Base-by-base conservation (phyloP, 2,888 invertebrate species). In the Blera fallax region DNA sequence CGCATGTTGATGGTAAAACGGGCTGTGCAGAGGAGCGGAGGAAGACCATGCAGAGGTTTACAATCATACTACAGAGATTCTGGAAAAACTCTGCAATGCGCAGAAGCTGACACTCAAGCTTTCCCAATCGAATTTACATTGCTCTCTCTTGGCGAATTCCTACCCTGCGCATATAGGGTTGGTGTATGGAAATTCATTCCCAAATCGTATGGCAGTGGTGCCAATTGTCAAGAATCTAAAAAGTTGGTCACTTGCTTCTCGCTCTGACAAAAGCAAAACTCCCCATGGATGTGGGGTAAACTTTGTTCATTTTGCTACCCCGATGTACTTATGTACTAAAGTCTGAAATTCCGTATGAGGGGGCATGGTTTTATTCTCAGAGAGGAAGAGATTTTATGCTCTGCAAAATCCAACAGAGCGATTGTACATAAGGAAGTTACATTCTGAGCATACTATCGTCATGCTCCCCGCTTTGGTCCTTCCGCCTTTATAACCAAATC, bases 301-400 rank as follows among this genome's bases (percentile, higher is more conserved):
- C 54, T 70, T 34, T 60, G 77, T 85, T 85, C 85, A 85, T 85
- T 77, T 72, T 52, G 6, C 43, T 85, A 54, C 85, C 85, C 85
- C 85, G 37, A 27, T 18, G 16, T 52, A 32, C 16, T 29, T 65
- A 69, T 69, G 27, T 78, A 78, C 70, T 32, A 4, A 6, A 50
- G 32, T 5, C 43, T 64, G n/a, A 50, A 48, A 34, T 74, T 74
- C 54, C 64, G 69, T 70, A 64, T 60, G 70, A 65, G 69, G 29
- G 45, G 60, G 52, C 29, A 50, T 29, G 24, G 11, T 32, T 10
- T 40, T 21, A 3, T 50, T 34, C 78, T 70, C 72, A 10, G 52
- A 70, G 73, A 65, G 62, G 37, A 32, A 50, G 43, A 76, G 52
- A 76, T 65, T 69, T 48, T 73, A 14, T 48, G 69, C 82, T 79